Evolutionary conservation across 1,140 invertebrate genomes (phyloP).

Genomic region (Zaprionus taronus): DNA sequence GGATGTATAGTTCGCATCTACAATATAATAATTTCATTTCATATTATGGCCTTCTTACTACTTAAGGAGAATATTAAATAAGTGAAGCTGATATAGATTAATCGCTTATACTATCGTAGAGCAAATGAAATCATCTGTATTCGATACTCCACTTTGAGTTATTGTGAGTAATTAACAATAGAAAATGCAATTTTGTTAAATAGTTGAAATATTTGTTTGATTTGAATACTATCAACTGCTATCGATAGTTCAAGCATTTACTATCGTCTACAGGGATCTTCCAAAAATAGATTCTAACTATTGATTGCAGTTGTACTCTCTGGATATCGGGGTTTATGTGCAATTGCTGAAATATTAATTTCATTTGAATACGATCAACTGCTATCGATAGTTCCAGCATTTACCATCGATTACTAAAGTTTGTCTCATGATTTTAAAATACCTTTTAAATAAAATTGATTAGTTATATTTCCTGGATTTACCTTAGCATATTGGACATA

Average conservation of each 20-base stretch:
- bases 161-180: background rate
- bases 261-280: too few relatives aligned
- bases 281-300: too few relatives aligned
- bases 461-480: background rate
- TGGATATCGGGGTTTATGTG: background rate
- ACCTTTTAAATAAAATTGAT: background rate
- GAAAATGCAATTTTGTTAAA: too few relatives aligned
- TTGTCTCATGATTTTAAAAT: background rate
- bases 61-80: background rate
- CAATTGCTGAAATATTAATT: background rate
- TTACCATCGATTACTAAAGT: background rate
- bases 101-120: too few relatives aligned
- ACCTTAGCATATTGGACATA: background rate
- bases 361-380: background rate
- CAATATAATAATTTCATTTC: background rate
- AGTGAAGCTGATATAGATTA: too few relatives aligned
- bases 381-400: background rate
- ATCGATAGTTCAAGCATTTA: background rate
- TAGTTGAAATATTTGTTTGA: background rate
- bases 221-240: background rate
- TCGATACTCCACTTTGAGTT: too few relatives aligned
- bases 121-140: too few relatives aligned
- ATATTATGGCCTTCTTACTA: background rate
- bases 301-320: too few relatives aligned
- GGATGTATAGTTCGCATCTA: too few relatives aligned